Base-by-base conservation (phyloP, 1,140 invertebrate species). In the Melanaphis sacchari region DNA sequence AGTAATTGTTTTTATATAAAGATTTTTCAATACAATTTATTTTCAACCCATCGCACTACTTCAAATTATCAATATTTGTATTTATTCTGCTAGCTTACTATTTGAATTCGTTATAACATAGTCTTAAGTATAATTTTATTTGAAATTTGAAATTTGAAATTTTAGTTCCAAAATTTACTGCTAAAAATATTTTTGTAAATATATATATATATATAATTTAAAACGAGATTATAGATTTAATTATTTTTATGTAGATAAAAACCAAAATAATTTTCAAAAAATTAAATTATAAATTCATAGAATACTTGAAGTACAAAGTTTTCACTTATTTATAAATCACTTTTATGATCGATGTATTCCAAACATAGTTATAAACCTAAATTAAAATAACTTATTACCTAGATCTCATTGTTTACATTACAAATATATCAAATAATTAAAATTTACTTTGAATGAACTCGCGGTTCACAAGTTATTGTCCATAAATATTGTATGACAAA, bases 401-500 rank as follows among this genome's bases (percentile, higher is more conserved):
- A 3, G 9, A 66, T 9, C 11, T 0, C 26, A 31, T 66, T 66
- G 59, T n/a, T 31, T 66, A 76, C 2, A 76, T n/a, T 76, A 76
- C n/a, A 5, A 4, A 31, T 85, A n/a, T 21, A 6, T 85, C 1
- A 7, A 11, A 85, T 43, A 26, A 40, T 41, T 31, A 43, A n/a
- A 18, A n/a, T 76, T n/a, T 76, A 15, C 59, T 76, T 85, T 43
- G 31, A 85, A 41, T 1, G 31, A 46, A 76, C n/a, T n/a, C 5
- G 6, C 3, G 15, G 38, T 43, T 85, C n/a, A 85, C 1, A 31
- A 85, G 6, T 85, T 85, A 40, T 85, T 24, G 41, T n/a, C 41
- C 40, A n/a, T n/a, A 85, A 85, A 85, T 41, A 43, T 85, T 85
- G 31, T 85, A 85, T n/a, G 84, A n/a, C 18, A 76, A 85, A 36